Evolutionary conservation across 2,113 vertebrate species (phyloP).

Genomic region (Cyprinus carpio): DNA sequence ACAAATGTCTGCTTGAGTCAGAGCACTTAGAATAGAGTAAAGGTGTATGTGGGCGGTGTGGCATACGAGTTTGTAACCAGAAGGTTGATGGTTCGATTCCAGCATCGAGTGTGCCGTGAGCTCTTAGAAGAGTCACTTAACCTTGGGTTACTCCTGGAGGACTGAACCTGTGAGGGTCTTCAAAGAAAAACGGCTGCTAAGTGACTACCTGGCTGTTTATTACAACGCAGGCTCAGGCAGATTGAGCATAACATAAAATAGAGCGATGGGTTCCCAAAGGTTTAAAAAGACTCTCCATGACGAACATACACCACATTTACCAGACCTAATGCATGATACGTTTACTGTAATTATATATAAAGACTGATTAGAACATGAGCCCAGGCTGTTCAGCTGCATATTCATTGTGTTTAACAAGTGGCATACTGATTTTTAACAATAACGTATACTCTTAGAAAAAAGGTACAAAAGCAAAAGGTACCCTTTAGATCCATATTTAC

Average conservation of each 20-base stretch:
- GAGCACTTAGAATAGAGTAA: neutral
- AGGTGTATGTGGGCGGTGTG: neutral
- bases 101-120: neutral
- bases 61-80: neutral
- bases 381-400: neutral
- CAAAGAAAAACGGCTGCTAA: neutral
- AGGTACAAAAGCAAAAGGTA: no score
- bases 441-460: neutral
- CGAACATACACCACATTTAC: neutral
- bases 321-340: neutral
- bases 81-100: conserved; percentile 37
- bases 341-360: neutral
- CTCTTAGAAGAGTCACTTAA: neutral
- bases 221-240: neutral
- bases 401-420: neutral
- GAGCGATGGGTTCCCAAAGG: neutral
- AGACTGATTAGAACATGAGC: neutral
- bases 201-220: neutral
- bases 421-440: neutral
- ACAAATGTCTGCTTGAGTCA: conserved; percentile 21
- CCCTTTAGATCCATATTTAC: no score
- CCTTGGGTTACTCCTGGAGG: neutral
- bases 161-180: neutral
- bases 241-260: neutral
- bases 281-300: neutral